Base-by-base conservation (phyloP, 2,888 invertebrate species). In the Petrolisthes manimaculis region DNA sequence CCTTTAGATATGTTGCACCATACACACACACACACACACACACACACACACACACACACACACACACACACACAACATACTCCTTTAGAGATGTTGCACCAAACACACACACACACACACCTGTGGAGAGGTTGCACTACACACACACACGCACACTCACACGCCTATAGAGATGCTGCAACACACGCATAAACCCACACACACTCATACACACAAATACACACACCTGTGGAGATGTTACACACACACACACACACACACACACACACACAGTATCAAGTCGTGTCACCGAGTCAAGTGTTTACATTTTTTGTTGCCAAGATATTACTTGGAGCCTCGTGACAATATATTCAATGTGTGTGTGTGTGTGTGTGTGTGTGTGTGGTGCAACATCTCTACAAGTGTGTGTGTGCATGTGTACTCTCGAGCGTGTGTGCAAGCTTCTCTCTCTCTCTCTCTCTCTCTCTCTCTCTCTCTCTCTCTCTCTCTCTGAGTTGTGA, bases 281-380 rank as follows among this genome's bases (percentile, higher is more conserved):
- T 5, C 21, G n/a, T 37, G 37, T 37, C 37, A 37, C 37, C 37
- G 37, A 37, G 37, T 37, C 37, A 37, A 37, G 37, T 37, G 37
- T 37, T 37, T 37, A 37, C 37, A 37, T 37, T 37, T 37, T 37
- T 37, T 37, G 37, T 37, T 37, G 37, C 37, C 37, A 37, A 37
- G 37, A 37, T 37, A 37, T 37, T 37, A 37, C 37, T 37, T 37
- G 37, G 37, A 37, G 37, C 37, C 37, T 37, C 37, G 37, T 37
- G 2, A 37, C 37, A 37, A 37, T 37, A 37, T 37, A 37, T 37
- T 37, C 37, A 37, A 18, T 53, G 37, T 83, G 37, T 74, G 54
- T 83, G 37, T 83, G 18, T 83, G 61, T 83, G 61, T 54, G 21
- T 82, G 21, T 82, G 21, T 82, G 78, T 78, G 53, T 51, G 78